Base-by-base conservation (phyloP, 92 coral and sea anemone species). In the Actinernus sp. region DNA sequence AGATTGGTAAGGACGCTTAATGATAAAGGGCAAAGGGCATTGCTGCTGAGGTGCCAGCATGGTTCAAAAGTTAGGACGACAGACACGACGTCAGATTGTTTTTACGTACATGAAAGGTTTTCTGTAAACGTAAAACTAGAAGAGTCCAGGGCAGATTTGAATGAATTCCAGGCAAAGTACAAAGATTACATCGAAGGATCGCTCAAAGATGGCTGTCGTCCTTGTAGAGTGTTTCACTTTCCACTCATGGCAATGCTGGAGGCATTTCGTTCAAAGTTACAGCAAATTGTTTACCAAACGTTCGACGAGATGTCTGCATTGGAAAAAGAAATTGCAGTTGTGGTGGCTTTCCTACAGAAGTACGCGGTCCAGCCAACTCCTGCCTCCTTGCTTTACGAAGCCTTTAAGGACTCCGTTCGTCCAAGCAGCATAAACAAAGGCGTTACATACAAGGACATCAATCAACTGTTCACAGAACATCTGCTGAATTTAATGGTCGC, bases 161-260 rank as follows among this genome's bases (percentile, higher is more conserved):
- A 63, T 23, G 94, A 87, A 57, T 92, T 92, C 26, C 51, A 88
- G 47, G 43, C 58, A 0, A 92, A 87, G 34, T 87, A 78, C 83
- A 74, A 63, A 11, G 94, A 73, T n/a, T 73, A 53, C 40, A 81
- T 88, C 2, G 83, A 83, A 48, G 56, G 51, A 29, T 65, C 89
- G 0, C 38, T 59, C 14, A 57, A 29, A 3, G 40, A 54, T 2
- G 46, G 48, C 13, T 17, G 8, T 0, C 70, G 84, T 1, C 80
- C 83, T 13, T 57, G 86, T 23, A 90, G 97, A 45, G 97, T 92
- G 13, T 92, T 92, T 46, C 97, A 92, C 26, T 92, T 92, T 50
- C 97, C 97, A 3, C 86, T 92, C 17, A 62, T 92, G 25, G 90
- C 97, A 25, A 92, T 92, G 97, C 49, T 81, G 69, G 69, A 40